These are phyloP conservation scores for Lepidostoma basale DNA, from an alignment of 1,140 invertebrate genomes.

Conservation along the genomic window DNA sequence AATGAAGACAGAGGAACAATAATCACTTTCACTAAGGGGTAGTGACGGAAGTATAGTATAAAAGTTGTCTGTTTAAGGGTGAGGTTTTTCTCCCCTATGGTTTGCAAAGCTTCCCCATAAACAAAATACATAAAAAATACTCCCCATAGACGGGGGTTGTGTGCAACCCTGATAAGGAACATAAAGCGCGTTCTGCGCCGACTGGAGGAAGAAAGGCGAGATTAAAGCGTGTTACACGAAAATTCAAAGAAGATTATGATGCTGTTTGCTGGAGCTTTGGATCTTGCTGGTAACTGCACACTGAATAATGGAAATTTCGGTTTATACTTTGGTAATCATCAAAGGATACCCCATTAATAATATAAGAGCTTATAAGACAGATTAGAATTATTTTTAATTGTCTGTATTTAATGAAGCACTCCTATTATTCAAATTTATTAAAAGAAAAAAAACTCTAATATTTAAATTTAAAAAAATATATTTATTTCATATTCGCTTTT, in stretches of 20 bases:
- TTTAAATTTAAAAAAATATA: too few species aligned
- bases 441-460: too few species aligned
- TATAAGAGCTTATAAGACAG: too few species aligned
- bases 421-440: too few species aligned
- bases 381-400: too few species aligned
- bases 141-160: conserved; percentile 4
- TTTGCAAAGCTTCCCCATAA: background rate
- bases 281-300: background rate
- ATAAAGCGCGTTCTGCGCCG: background rate
- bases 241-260: conserved; percentile 8
- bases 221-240: conserved; percentile 7
- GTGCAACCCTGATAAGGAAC: background rate
- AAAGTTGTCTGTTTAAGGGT: background rate
- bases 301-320: background rate
- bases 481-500: too few species aligned
- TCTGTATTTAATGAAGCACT: too few species aligned
- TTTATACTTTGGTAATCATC: too few species aligned
- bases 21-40: conserved; percentile 14
- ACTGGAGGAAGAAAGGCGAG: conserved; percentile 3
- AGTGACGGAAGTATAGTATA: background rate
- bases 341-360: too few species aligned
- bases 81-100: background rate
- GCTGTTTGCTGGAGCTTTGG: too few species aligned
- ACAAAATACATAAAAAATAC: conserved; percentile 8
- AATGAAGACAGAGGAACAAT: too few species aligned